These are phyloP conservation scores for Rhorus exstirpatorius DNA, from an alignment of 2,888 invertebrate genomes.

Conservation along the genomic window DNA sequence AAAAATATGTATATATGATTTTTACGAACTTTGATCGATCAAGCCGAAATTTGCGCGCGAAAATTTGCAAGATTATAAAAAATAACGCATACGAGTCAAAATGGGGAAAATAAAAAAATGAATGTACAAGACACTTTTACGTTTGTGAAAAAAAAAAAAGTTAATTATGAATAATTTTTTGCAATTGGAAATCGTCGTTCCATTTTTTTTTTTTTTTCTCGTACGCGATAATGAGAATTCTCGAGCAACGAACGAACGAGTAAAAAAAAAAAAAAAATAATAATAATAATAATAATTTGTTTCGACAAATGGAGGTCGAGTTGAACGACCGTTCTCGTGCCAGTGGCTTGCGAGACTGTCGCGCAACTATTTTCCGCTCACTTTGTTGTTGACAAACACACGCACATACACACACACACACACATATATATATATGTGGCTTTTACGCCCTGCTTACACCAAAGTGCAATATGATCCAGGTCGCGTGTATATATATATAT, in stretches of 20 bases:
- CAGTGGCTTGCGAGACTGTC: slow-evolving; percentile 43
- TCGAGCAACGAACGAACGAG: neutral
- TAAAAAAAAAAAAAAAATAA: no score
- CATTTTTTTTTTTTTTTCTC: neutral
- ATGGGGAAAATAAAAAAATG: no score
- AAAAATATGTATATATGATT: no score
- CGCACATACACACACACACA: slow-evolving; percentile 10
- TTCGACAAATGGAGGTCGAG: slow-evolving; percentile 64
- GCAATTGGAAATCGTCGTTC: neutral
- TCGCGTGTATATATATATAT: slow-evolving; percentile 37
- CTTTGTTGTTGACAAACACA: slow-evolving; percentile 61
- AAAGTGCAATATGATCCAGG: slow-evolving; percentile 58
- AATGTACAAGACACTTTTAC: no score
- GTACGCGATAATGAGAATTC: neutral
- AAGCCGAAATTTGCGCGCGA: no score
- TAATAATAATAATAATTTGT: no score
- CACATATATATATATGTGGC: slow-evolving; percentile 11
- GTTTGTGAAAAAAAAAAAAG: no score
- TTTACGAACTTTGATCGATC: no score
- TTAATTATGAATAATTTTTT: no score
- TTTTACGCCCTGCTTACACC: slow-evolving; percentile 35
- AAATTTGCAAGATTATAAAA: no score
- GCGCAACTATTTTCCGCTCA: slow-evolving; percentile 57
- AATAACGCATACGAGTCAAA: no score
- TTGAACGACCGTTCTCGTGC: slow-evolving; percentile 61